Base-by-base conservation (phyloP, 2,888 invertebrate species). In the Drosophila merina region DNA sequence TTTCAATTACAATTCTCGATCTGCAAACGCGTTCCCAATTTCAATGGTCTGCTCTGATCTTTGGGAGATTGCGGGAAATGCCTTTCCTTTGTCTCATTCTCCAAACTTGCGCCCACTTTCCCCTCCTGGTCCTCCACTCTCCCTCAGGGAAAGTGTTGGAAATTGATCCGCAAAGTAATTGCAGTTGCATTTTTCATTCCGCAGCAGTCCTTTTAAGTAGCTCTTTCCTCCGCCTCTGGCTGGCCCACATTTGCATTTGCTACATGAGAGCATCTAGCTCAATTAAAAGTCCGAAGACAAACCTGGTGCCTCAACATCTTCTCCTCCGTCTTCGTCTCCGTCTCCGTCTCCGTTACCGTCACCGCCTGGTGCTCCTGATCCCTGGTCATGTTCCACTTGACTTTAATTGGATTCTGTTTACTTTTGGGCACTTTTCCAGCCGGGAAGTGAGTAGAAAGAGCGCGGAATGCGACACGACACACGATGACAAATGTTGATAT, bases 401-500 rank as follows among this genome's bases (percentile, higher is more conserved):
- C 79, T 84, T 87, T 84, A 84, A 84, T 84, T 84, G 83, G 83
- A 87, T 79, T 87, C 72, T 79, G 79, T 84, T 80, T 85, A 81
- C 75, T 81, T 86, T 87, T 87, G 79, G 79, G 68, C 82, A 87
- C 85, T 78, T 84, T 83, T 86, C 69, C 86, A 57, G 63, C 55
- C 57, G 56, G 52, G 38, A 55, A 50, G 71, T 20, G 44, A 44
- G 44, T 20, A 72, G 81, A 76, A 71, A 58, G 67, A 48, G 70
- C 64, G 79, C 74, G 85, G 82, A 79, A 87, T 87, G 82, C 79
- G 57, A 69, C 83, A 87, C 83, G 88, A 85, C 88, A 87, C 83
- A 85, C 83, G 88, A 84, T 87, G 84, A 88, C 84, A 85, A 84
- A 84, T 84, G 84, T 88, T 86, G 84, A 88, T 84, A 84, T 88